These are phyloP conservation scores for Pyxicephalus adspersus DNA, from an alignment of 2,113 vertebrate species.

Conservation along the genomic window DNA sequence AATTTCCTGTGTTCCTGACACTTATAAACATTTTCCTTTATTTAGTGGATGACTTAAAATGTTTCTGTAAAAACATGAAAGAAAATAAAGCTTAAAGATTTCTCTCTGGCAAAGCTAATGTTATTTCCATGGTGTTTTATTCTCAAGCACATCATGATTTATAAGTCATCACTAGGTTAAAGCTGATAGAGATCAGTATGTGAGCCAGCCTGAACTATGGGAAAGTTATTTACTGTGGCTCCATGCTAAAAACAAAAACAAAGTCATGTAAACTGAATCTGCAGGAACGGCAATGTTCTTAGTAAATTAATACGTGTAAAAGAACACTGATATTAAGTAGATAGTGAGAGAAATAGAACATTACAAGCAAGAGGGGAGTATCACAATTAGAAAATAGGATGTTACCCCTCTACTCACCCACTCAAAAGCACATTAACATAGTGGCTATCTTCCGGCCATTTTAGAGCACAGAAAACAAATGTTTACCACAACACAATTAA, in stretches of 20 bases:
- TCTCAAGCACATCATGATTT: background rate
- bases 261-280: background rate
- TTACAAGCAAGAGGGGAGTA: too few species aligned
- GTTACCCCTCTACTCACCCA: too few species aligned
- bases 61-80: background rate
- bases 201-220: background rate
- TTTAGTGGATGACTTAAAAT: background rate
- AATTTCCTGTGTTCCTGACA: constrained; percentile 26
- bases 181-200: background rate
- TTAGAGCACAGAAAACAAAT: too few species aligned
- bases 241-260: background rate
- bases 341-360: too few species aligned
- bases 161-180: constrained; percentile 4
- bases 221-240: background rate
- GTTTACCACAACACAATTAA: too few species aligned
- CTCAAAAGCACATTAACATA: too few species aligned
- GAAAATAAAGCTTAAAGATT: background rate
- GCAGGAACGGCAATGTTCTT: background rate
- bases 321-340: too few species aligned
- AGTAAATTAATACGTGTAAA: too few species aligned
- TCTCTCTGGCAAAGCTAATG: background rate
- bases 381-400: too few species aligned
- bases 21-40: constrained; percentile 22
- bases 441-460: too few species aligned
- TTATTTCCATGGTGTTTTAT: constrained; percentile 11